Evolutionary conservation across 1,140 invertebrate species (phyloP), one percentile per base, ranked within the genome.

Genomic region (Tetragonula clypearis): DNA sequence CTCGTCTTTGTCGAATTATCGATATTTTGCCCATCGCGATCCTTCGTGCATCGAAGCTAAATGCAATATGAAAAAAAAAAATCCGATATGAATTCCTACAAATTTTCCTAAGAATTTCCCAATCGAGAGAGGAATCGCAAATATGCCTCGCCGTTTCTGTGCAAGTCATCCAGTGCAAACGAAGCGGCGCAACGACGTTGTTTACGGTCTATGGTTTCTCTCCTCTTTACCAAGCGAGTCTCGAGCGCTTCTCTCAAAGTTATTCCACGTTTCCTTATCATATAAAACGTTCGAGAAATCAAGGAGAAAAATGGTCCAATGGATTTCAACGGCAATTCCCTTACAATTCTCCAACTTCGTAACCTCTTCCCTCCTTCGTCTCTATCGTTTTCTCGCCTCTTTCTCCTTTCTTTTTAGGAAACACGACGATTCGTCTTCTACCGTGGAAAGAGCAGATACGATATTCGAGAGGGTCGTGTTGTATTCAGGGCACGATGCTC

Each of bases 261-360:
- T 86, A 90, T 86, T 90, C 83, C 86, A 87, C 80, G 65, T 87
- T 78, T 69, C 75, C 80, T 87, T 90, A 87, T 90, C 88, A 77
- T 62, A 79, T 65, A 78, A 87, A 90, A 89, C 88, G 83, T 75
- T 87, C 73, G 86, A 76, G 86, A 89, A 87, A 71, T 74, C 68
- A 69, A 68, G 76, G 68, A 90, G 88, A 90, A 90, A 90, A 90
- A 90, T 88, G 88, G 56, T 90, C 79, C 66, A 62, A 85, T 79
- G 56, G 62, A 84, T 89, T 87, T 84, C 87, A 82, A 56, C 74
- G 62, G 23, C 60, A 53, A 73, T 78, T 73, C 79, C n/a, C 68
- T 71, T 53, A 56, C 79, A 66, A 21, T 68, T 86, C 55, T 55
- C 79, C 15, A 76, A 71, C 72, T 77, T 83, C 76, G 65, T 79